phyloP scores from a whole-genome alignment of 2,113 vertebrate species.

The Indicator indicator region DNA sequence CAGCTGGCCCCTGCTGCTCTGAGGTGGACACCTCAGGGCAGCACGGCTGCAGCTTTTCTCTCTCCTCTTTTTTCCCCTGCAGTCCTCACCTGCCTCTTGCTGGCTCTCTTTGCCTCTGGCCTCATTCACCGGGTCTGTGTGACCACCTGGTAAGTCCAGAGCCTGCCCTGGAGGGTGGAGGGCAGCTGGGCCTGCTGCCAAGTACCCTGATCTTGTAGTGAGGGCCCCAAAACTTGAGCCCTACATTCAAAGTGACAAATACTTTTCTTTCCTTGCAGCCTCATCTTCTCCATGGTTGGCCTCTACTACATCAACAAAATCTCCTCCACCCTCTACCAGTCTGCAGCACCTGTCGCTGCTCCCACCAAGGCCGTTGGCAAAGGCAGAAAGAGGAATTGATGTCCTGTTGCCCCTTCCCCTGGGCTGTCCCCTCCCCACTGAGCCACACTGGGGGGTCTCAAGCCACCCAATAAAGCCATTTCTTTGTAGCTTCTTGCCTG shows the following conservation, averaged over 20 bases:
- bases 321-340: conserved; percentile 92
- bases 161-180: neutral
- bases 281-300: conserved; percentile 93
- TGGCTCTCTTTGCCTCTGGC: conserved; percentile 93
- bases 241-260: no score
- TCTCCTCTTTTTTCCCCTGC: neutral
- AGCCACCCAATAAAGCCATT: conserved; percentile 66
- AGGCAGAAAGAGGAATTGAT: conserved; percentile 92
- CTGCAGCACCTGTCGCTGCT: conserved; percentile 61
- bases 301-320: conserved; percentile 98
- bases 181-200: rapidly evolving
- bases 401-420: neutral
- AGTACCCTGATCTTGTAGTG: neutral
- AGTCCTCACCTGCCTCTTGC: conserved; percentile 88
- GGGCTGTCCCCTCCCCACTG: neutral
- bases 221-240: no score
- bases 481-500: conserved; percentile 44
- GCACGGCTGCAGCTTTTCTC: neutral
- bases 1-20: neutral
- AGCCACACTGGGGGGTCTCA: rapidly evolving
- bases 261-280: conserved; percentile 52
- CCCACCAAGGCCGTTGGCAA: conserved; percentile 87
- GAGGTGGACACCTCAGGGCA: no score
- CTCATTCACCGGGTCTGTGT: conserved; percentile 96
- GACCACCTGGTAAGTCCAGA: conserved; percentile 89